Evolutionary conservation across 2,888 invertebrate genomes (phyloP).

Genomic region (Apocheima hispidaria): DNA sequence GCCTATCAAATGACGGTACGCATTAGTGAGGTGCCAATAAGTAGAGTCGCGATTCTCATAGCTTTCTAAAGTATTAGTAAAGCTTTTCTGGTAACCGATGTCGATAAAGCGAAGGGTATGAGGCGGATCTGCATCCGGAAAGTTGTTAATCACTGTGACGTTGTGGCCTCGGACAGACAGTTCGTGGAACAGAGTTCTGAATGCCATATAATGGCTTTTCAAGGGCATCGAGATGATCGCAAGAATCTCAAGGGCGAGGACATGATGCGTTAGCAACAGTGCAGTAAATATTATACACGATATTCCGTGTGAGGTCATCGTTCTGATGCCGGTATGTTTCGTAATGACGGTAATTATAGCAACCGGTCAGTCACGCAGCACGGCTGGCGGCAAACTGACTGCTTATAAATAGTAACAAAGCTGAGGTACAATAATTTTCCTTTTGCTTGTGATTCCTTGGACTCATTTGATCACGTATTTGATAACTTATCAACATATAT

Average conservation of each 20-base stretch:
- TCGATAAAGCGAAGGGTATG: slow-evolving; percentile 85
- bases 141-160: slow-evolving; percentile 88
- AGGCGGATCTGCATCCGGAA: slow-evolving; percentile 72
- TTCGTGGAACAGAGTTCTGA: slow-evolving; percentile 84
- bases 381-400: slow-evolving; percentile 24
- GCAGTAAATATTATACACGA: slow-evolving; percentile 13
- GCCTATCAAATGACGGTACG: slow-evolving; percentile 19
- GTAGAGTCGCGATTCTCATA: slow-evolving; percentile 51
- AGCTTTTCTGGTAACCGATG: slow-evolving; percentile 50
- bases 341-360: slow-evolving; percentile 20
- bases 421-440: neutral
- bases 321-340: slow-evolving; percentile 13
- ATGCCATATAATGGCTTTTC: slow-evolving; percentile 88
- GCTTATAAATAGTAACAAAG: slow-evolving; percentile 12
- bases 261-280: slow-evolving; percentile 48
- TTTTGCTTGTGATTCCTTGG: neutral
- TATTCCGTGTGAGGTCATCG: slow-evolving; percentile 27
- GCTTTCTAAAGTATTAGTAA: slow-evolving; percentile 39
- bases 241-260: slow-evolving; percentile 75
- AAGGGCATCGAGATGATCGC: slow-evolving; percentile 86
- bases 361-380: slow-evolving; percentile 28
- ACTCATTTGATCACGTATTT: slow-evolving; percentile 6
- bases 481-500: slow-evolving; percentile 10
- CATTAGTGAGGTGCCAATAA: slow-evolving; percentile 48
- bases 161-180: slow-evolving; percentile 86